Conservation (phyloP, 1,140 invertebrate species). For the Platorchestia sp. region DNA sequence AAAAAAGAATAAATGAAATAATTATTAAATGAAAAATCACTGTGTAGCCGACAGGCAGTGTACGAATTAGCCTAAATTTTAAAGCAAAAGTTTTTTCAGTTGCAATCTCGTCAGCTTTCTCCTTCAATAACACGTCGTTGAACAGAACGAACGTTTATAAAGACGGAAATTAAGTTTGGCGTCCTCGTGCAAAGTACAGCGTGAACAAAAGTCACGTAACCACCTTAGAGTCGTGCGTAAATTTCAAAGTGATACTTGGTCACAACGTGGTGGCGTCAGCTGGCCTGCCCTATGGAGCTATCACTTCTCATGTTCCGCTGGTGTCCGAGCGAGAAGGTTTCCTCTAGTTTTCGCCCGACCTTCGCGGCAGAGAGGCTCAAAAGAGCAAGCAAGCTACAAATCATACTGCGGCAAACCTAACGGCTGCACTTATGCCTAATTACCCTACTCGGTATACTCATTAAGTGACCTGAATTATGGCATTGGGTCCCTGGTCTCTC, state of each 20-base stretch:
- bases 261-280: background rate
- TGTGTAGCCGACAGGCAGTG: too few species aligned
- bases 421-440: constrained; percentile 45
- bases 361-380: background rate
- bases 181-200: background rate
- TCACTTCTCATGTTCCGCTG: background rate
- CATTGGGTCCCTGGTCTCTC: constrained; percentile 10
- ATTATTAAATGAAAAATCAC: too few species aligned
- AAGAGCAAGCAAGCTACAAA: constrained; percentile 24
- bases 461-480: constrained; percentile 39
- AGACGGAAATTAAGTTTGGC: background rate
- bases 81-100: too few species aligned
- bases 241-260: background rate
- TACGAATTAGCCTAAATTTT: too few species aligned
- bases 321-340: background rate
- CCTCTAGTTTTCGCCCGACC: background rate
- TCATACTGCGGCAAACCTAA: constrained; percentile 29
- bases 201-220: background rate
- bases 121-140: too few species aligned
- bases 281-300: background rate
- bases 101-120: too few species aligned
- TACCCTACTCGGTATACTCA: constrained; percentile 30
- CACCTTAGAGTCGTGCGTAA: background rate
- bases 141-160: background rate
- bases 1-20: too few species aligned